phyloP scores from a whole-genome alignment of 2,888 invertebrate genomes.

The Willowsia nigromaculata region DNA sequence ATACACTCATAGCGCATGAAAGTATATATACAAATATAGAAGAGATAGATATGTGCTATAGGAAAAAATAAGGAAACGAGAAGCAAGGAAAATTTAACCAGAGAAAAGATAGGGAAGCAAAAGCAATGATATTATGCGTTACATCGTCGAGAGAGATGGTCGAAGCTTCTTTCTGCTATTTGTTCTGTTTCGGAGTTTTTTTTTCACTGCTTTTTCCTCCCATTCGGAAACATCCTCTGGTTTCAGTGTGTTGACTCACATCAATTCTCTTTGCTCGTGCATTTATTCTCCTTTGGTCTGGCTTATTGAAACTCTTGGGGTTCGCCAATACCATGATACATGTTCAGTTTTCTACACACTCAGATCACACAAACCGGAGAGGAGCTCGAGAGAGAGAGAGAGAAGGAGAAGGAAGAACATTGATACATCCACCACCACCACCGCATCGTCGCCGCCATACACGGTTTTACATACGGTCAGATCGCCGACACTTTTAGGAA shows the following conservation, averaged over 20 bases:
- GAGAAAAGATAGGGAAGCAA: constrained; percentile 47
- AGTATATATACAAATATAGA: background rate
- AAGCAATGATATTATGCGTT: background rate
- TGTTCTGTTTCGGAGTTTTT: constrained; percentile 47
- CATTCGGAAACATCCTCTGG: constrained; percentile 62
- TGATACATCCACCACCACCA: background rate
- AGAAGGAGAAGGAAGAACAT: background rate
- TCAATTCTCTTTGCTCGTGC: background rate
- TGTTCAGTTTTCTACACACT: background rate
- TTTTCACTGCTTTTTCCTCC: constrained; percentile 58
- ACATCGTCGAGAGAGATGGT: constrained; percentile 1
- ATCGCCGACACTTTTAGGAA: constrained; percentile 4
- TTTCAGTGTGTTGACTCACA: constrained; percentile 34
- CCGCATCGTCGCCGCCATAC: background rate
- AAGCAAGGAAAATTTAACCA: background rate
- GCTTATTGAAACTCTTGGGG: constrained; percentile 18
- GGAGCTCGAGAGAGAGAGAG: background rate
- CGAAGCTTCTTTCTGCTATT: background rate
- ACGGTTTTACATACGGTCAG: constrained; percentile 36
- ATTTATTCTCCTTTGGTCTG: background rate
- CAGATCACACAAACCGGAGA: background rate
- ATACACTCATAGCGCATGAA: background rate
- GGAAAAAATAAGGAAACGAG: constrained; percentile 28
- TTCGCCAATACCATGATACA: constrained; percentile 28
- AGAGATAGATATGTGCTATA: background rate